Evolutionary conservation across 1,140 invertebrate genomes (phyloP).

Genomic region (Alviniconcha marisindica): DNA sequence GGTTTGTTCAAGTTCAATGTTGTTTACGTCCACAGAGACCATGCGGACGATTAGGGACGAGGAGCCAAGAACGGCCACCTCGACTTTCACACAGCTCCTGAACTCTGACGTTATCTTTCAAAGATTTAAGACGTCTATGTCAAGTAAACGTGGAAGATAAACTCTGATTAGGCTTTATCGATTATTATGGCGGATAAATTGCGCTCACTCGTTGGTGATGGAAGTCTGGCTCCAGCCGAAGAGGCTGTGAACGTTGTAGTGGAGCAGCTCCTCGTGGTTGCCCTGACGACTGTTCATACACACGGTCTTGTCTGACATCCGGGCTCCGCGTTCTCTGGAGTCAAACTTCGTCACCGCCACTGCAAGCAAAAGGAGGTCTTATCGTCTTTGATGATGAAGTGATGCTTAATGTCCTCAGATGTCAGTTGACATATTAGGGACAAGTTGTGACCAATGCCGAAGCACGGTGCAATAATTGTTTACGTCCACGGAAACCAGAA

Average conservation of each 20-base stretch:
- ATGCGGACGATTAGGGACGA: no score
- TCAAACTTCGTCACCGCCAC: constrained; percentile 65
- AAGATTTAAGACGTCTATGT: neutral
- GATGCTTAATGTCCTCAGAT: neutral
- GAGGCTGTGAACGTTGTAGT: constrained; percentile 74
- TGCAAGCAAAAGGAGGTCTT: constrained; percentile 17
- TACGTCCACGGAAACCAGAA: no score
- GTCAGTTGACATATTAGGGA: no score
- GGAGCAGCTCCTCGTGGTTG: constrained; percentile 49
- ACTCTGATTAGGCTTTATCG: no score
- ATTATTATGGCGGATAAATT: no score
- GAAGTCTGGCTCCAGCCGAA: constrained; percentile 73
- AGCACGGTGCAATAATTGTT: no score
- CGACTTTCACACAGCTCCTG: no score
- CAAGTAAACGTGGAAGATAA: neutral
- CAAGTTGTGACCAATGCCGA: no score
- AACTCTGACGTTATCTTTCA: no score
- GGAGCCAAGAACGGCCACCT: no score
- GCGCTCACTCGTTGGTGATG: constrained; percentile 62
- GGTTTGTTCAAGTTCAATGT: no score
- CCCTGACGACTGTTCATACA: constrained; percentile 65
- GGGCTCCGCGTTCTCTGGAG: constrained; percentile 40
- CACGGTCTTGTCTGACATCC: constrained; percentile 62
- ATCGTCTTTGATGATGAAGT: neutral
- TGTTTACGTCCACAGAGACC: no score